phyloP scores from a whole-genome alignment of 1,140 invertebrate species.

The Pogonomyrmex barbatus region DNA sequence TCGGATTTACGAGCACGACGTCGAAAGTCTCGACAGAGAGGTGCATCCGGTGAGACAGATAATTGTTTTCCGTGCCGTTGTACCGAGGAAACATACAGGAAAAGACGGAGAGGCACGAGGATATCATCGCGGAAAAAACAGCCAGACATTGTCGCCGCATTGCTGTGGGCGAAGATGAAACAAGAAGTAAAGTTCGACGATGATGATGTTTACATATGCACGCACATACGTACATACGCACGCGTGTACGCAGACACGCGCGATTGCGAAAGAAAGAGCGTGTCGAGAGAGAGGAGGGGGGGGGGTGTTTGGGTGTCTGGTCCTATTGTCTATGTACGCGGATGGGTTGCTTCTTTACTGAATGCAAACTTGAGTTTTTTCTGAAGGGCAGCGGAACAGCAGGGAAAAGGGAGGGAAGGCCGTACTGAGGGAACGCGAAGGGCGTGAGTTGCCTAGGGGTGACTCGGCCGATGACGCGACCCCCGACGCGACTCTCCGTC shows the following conservation, averaged over 20 bases:
- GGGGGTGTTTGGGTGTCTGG: slow-evolving; percentile 72
- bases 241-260: slow-evolving; percentile 60
- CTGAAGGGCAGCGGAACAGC: slow-evolving; percentile 37
- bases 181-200: not conserved
- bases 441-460: slow-evolving; percentile 58
- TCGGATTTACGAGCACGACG: slow-evolving; percentile 48
- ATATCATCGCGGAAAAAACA: slow-evolving; percentile 51
- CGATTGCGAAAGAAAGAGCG: slow-evolving; percentile 71
- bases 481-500: slow-evolving; percentile 73
- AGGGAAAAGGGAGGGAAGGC: slow-evolving; percentile 4
- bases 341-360: slow-evolving; percentile 77
- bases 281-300: slow-evolving; percentile 29
- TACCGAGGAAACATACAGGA: slow-evolving; percentile 39
- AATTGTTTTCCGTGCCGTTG: slow-evolving; percentile 70
- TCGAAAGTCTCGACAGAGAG: slow-evolving; percentile 25
- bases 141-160: slow-evolving; percentile 44
- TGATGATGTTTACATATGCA: slow-evolving; percentile 47
- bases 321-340: slow-evolving; percentile 75
- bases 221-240: slow-evolving; percentile 40
- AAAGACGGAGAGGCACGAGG: slow-evolving; percentile 29
- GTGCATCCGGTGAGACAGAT: slow-evolving; percentile 42
- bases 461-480: slow-evolving; percentile 63
- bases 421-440: not conserved
- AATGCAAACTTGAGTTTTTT: slow-evolving; percentile 73
- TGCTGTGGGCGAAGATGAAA: not conserved